Conservation (phyloP, 2,888 invertebrate genomes). For the Muscina levida region DNA sequence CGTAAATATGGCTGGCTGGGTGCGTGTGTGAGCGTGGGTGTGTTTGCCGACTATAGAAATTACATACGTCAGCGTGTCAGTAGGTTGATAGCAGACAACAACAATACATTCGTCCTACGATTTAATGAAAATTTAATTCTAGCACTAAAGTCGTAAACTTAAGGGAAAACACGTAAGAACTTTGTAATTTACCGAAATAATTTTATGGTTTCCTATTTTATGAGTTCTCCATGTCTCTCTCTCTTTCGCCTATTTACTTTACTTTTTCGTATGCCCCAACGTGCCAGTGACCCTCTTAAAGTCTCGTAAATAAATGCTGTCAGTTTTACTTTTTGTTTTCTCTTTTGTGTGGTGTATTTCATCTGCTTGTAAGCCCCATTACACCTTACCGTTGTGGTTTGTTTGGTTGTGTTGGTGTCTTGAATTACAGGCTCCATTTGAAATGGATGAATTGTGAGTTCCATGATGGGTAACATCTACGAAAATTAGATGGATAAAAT, state of each 20-base stretch:
- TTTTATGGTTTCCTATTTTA: not conserved
- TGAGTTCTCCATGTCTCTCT: not conserved
- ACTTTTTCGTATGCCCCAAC: not conserved
- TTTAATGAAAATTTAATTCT: constrained; percentile 2
- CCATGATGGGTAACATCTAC: no score
- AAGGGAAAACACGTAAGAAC: constrained; percentile 18
- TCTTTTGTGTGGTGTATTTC: not conserved
- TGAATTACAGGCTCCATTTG: not conserved
- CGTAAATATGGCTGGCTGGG: not conserved
- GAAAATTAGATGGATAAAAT: no score
- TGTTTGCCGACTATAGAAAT: not conserved
- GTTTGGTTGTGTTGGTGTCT: no score
- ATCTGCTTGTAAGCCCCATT: not conserved
- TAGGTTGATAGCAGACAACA: no score
- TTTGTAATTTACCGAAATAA: constrained; percentile 18
- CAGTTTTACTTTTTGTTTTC: not conserved
- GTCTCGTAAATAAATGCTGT: constrained; percentile 53
- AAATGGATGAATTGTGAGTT: no score
- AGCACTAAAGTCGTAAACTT: not conserved
- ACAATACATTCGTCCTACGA: no score
- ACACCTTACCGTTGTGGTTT: not conserved
- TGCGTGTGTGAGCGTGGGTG: no score
- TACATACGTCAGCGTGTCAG: no score
- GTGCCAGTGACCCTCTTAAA: constrained; percentile 50
- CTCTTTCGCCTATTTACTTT: not conserved